phyloP scores from a whole-genome alignment of 2,113 vertebrate species.

The Coryphaenoides rupestris region DNA sequence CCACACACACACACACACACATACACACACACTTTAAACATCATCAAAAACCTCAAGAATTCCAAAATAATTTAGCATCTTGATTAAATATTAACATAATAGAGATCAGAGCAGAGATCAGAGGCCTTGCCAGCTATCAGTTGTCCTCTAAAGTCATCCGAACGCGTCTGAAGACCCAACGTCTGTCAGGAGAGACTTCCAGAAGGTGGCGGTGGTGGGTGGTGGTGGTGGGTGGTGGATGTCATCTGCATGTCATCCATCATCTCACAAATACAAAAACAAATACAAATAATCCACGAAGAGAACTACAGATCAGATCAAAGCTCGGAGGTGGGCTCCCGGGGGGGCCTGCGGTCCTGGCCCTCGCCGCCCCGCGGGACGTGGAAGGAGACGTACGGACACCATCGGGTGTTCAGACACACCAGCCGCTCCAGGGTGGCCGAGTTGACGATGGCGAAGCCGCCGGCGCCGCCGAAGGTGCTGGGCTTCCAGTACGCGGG shows the following conservation, averaged over 20 bases:
- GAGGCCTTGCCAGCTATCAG: too few species aligned
- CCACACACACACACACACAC: too few species aligned
- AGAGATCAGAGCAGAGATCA: too few species aligned
- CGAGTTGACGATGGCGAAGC: constrained; percentile 85
- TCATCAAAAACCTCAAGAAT: too few species aligned
- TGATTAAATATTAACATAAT: not conserved
- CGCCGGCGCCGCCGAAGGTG: constrained; percentile 88
- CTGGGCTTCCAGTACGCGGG: constrained; percentile 96
- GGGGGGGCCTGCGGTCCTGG: constrained; percentile 17
- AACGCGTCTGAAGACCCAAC: too few species aligned
- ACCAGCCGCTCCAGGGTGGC: constrained; percentile 83
- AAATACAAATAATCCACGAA: not conserved
- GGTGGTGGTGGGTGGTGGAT: too few species aligned
- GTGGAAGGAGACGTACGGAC: constrained; percentile 84
- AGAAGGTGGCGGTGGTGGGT: too few species aligned
- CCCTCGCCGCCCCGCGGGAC: constrained; percentile 58
- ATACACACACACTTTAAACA: too few species aligned
- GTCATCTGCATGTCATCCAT: too few species aligned
- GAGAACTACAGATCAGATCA: constrained; percentile 14
- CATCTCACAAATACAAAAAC: not conserved
- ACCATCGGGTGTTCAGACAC: constrained; percentile 85
- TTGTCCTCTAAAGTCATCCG: too few species aligned
- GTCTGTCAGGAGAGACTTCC: too few species aligned
- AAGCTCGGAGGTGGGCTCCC: constrained; percentile 48
- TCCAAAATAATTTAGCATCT: constrained; percentile 7